Evolutionary conservation across 2,888 invertebrate genomes (phyloP), one percentile per base, ranked within the genome.

Genomic region (Latrodectus elegans): DNA sequence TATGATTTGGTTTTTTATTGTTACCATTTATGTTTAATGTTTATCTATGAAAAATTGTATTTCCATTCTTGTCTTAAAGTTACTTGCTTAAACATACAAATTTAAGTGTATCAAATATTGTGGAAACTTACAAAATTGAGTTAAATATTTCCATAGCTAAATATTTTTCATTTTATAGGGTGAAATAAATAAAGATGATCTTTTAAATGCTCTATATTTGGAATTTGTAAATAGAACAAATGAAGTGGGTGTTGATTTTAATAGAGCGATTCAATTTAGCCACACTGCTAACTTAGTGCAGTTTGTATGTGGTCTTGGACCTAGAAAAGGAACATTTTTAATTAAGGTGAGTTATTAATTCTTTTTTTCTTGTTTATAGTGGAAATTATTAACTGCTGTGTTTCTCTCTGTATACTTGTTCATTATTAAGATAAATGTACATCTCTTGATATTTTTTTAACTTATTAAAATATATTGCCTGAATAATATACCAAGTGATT

Each of bases 211-310:
- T 64, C 93, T 99, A 8, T 95, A 96, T 89, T 93, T 97, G 81
- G 98, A 99, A 93, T 94, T 95, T 92, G 96, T 99, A 2, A 99
- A 98, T 92, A 94, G 97, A 80, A 97, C 98, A 0, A 99, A 99
- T 92, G 99, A 99, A 94, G 99, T 99, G 0, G 99, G 99, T 10
- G 97, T 99, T 0, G 99, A 99, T 91, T 95, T 99, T 12, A 99
- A 99, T 92, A 94, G 96, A 91, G 97, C 98, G 0, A 96, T 99
- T 0, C 95, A 97, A 89, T 96, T 96, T 87, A 95, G 96, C 0
- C 95, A 99, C 91, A 96, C 97, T 0, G 94, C 96, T 0, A 96
- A 97, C 91, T 92, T 99, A 75, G 94, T 99, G 8, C 99, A 99
- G 92, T 99, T 99, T 92, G 96, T 99, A 26, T 98, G 98, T 92